Conservation (phyloP, 1,140 invertebrate species). For the Glomeris maerens region DNA sequence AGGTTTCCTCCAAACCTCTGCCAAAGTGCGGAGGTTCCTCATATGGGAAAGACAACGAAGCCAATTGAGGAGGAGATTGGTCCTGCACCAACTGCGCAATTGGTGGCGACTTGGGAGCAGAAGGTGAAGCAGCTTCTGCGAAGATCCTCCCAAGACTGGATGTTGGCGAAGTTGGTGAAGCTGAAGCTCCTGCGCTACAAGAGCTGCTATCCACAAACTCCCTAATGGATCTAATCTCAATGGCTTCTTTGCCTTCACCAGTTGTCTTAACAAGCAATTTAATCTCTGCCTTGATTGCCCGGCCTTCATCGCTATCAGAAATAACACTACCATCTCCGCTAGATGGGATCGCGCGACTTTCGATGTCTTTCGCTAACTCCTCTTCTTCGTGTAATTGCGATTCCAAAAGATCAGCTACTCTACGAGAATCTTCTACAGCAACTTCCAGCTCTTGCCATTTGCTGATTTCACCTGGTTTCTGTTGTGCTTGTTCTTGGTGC, state of each 20-base stretch:
- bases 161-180: background rate
- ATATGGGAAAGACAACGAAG: background rate
- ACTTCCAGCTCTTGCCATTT: background rate
- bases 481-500: background rate
- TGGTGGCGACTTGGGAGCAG: background rate
- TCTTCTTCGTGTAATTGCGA: constrained; percentile 4
- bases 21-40: constrained; percentile 1
- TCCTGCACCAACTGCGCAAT: background rate
- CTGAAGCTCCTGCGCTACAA: constrained; percentile 3
- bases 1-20: background rate
- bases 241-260: constrained; percentile 35
- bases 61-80: background rate
- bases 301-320: constrained; percentile 1
- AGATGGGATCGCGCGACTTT: background rate
- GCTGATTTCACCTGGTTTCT: background rate
- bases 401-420: constrained; percentile 2
- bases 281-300: constrained; percentile 32
- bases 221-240: constrained; percentile 37
- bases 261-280: constrained; percentile 38
- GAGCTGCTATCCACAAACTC: constrained; percentile 30
- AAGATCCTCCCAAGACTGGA: constrained; percentile 14
- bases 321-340: too few species aligned
- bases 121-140: constrained; percentile 10
- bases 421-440: background rate
- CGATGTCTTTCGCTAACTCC: background rate